Base-by-base conservation (phyloP, 2,888 invertebrate genomes). In the Melieria omissa region DNA sequence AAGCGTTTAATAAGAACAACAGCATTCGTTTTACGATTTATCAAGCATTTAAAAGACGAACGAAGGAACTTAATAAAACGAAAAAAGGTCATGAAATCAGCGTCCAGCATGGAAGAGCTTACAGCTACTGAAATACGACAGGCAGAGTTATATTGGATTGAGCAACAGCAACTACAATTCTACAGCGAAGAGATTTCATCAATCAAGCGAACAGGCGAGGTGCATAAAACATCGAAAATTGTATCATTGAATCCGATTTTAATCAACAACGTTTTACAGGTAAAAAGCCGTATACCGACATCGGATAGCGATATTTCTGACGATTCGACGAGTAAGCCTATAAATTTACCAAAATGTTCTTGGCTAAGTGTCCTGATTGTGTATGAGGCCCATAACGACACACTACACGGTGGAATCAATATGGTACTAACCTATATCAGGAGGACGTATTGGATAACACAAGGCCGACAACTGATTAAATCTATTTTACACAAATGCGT, bases 401-500 rank as follows among this genome's bases (percentile, higher is more conserved):
- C 62, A 42, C 57, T 75, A 44, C 73, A 76, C 46, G 65, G 73
- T 3, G 74, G 74, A 14, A 58, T 73, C 54, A 72, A 70, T 58
- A 29, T 67, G 10, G 71, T 74, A 16, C 16, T 16, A 2, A 16
- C 16, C 16, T 16, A 65, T 42, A 57, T 73, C n/a, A 55, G 74
- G 45, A 69, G 65, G 12, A 71, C 65, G 54, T 74, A 60, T 62
- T 75, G 74, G 73, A 77, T 75, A 52, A 16, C 68, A 41, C 67
- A 74, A 65, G 74, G 63, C 7, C 70, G 74, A 44, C 70, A 72
- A 57, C 16, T 74, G 66, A 74, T 76, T 4, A 74, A 76, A 64
- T 61, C 14, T 29, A 58, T 68, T 12, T 12, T 73, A 12, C 49
- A 49, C n/a, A 55, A 68, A 46, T 74, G 76, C 47, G 68, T 72